These are phyloP conservation scores for Lissocephala sabroskyi DNA, from an alignment of 2,888 invertebrate genomes.

Conservation along the genomic window DNA sequence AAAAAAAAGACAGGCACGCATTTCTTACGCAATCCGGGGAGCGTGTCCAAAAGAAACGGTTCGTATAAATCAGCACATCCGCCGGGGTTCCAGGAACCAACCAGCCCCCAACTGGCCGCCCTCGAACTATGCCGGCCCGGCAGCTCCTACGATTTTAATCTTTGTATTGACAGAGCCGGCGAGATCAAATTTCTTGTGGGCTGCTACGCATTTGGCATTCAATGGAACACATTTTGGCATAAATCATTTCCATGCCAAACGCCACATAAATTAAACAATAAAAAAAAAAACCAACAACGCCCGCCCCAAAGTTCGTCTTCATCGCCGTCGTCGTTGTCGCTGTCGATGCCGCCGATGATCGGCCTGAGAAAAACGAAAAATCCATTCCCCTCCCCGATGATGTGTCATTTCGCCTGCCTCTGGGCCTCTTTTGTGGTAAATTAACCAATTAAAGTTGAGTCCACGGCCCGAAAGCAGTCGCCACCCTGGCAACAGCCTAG, in stretches of 20 bases:
- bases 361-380: conserved; percentile 4
- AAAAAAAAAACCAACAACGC: conserved; percentile 29
- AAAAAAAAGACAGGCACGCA: conserved; percentile 14
- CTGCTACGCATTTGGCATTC: not conserved
- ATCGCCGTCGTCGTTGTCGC: no score
- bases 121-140: no score
- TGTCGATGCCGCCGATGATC: no score
- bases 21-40: conserved; percentile 42
- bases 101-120: no score
- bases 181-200: conserved; percentile 1
- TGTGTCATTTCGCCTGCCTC: no score
- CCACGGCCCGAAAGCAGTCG: no score
- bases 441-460: conserved; percentile 51
- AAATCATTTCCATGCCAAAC: conserved; percentile 54
- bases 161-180: conserved; percentile 33
- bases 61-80: conserved; percentile 59
- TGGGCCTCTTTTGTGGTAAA: conserved; percentile 42
- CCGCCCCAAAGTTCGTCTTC: no score
- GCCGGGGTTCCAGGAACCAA: conserved; percentile 53
- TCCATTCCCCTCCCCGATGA: not conserved
- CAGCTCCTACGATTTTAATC: conserved; percentile 24
- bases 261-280: conserved; percentile 24
- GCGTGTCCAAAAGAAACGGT: not conserved
- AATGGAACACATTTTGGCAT: conserved; percentile 25
- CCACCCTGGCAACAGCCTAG: no score